These are phyloP conservation scores for Lissonota sp. DNA, from an alignment of 2,888 invertebrate species.

Conservation along the genomic window DNA sequence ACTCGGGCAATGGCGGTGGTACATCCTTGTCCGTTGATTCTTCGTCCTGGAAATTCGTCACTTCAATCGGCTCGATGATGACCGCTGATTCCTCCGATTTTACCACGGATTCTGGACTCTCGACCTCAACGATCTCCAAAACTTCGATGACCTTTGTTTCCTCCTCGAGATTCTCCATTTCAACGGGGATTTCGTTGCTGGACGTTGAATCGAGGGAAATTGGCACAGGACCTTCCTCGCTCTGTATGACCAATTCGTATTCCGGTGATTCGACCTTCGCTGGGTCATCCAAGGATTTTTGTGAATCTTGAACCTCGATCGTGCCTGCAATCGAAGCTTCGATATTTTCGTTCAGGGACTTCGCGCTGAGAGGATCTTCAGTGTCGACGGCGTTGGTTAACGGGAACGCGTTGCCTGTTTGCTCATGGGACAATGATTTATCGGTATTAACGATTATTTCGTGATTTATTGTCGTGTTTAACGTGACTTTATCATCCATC, in stretches of 20 bases:
- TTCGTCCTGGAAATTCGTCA: constrained; percentile 5
- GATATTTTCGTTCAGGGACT: too few species aligned
- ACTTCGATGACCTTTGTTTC: constrained; percentile 32
- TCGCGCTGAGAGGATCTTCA: too few species aligned
- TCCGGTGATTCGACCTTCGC: neutral
- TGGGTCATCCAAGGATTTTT: neutral
- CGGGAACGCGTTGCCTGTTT: constrained; percentile 61
- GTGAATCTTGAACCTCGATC: neutral
- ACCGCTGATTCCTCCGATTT: too few species aligned
- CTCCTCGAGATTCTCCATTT: constrained; percentile 68
- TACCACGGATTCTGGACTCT: too few species aligned
- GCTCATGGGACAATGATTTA: constrained; percentile 55
- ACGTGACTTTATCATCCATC: neutral
- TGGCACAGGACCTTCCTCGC: constrained; percentile 76
- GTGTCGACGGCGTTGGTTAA: constrained; percentile 35
- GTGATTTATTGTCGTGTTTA: constrained; percentile 1
- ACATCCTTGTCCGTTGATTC: constrained; percentile 66
- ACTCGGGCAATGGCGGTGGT: constrained; percentile 72
- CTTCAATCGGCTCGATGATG: constrained; percentile 40
- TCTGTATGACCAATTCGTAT: constrained; percentile 66
- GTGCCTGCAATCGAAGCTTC: too few species aligned
- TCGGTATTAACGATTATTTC: constrained; percentile 8
- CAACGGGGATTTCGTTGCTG: constrained; percentile 68
- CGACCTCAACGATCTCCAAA: constrained; percentile 35
- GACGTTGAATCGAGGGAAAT: constrained; percentile 66